Evolutionary conservation across 2,113 vertebrate species (phyloP).

Genomic region (Tautogolabrus adspersus): DNA sequence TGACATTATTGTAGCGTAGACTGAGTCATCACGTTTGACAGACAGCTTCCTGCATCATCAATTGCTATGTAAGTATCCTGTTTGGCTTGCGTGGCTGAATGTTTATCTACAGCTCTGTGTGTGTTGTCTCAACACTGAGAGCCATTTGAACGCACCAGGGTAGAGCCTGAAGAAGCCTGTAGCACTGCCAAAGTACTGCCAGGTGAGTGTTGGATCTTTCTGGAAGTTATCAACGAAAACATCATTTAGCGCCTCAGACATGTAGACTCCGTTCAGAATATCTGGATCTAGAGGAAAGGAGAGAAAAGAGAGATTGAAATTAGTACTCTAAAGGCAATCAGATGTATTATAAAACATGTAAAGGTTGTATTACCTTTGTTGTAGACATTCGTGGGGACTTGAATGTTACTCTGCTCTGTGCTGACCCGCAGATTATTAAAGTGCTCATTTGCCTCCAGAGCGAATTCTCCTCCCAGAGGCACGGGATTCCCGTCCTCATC

Average conservation of each 20-base stretch:
- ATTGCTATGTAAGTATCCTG: constrained; percentile 44
- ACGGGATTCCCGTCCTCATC: constrained; percentile 87
- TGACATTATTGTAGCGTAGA: constrained; percentile 2
- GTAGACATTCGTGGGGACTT: constrained; percentile 96
- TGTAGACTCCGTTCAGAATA: constrained; percentile 94
- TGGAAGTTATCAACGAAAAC: constrained; percentile 94
- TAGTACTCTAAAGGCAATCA: not conserved
- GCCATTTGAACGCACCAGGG: constrained; percentile 83
- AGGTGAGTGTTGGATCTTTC: constrained; percentile 93
- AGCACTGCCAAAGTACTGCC: constrained; percentile 98
- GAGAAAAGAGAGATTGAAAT: not conserved
- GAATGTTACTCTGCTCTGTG: constrained; percentile 90
- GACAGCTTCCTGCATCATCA: constrained; percentile 42
- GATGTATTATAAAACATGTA: not conserved
- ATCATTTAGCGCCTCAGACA: constrained; percentile 95
- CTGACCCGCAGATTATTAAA: constrained; percentile 92
- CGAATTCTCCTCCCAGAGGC: constrained; percentile 90
- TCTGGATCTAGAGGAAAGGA: constrained; percentile 84
- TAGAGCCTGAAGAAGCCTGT: constrained; percentile 97
- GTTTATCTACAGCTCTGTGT: constrained; percentile 11
- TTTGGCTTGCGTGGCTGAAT: constrained; percentile 42
- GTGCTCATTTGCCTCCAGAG: constrained; percentile 91
- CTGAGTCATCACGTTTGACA: constrained; percentile 53
- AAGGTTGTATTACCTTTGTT: constrained; percentile 88
- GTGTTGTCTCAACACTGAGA: constrained; percentile 3